Evolutionary conservation across 1,140 invertebrate species (phyloP), one percentile per base, ranked within the genome.

Genomic region (Lucilia sericata): DNA sequence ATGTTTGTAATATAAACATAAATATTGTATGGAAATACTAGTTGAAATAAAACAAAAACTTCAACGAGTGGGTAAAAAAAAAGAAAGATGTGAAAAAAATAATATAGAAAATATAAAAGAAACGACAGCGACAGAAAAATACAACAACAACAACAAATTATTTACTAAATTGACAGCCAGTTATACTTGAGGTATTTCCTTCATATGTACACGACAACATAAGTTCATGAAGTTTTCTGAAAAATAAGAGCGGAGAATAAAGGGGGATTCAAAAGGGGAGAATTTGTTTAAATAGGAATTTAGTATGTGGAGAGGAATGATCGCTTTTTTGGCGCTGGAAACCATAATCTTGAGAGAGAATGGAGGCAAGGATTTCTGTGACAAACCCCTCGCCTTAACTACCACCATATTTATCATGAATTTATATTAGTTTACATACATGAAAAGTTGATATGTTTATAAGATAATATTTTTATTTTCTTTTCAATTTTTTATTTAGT

Each of bases 171-270:
- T 78, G 75, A 78, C 75, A 78, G 75, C 75, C 19, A 78, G 74
- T 75, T 78, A 78, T 75, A 78, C 19, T 78, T 78, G 75, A 78
- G 36, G 75, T 78, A 78, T 78, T 78, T 78, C 75, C 75, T 78
- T 78, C 4, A 70, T 70, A 21, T 70, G 12, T 19, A 70, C 7
- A 21, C 19, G 42, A 42, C 42, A 8, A 10, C 42, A 42, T 8
- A 42, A 42, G 42, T 42, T 42, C 42, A 42, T 42, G 42, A 42
- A 42, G 42, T 42, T 42, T 30, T 7, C 42, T 0, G 10, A 42
- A 2, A 42, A 7, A 42, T 8, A 42, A 42, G 55, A 60, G n/a
- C 14, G 55, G 2, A 7, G 19, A 7, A 8, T n/a, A 42, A 7
- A 7, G 0, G 5, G 5, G 10, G 7, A 8, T 42, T 42, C 5